These are phyloP conservation scores for Stegophylla sp. DNA, from an alignment of 2,888 invertebrate species.

Conservation along the genomic window DNA sequence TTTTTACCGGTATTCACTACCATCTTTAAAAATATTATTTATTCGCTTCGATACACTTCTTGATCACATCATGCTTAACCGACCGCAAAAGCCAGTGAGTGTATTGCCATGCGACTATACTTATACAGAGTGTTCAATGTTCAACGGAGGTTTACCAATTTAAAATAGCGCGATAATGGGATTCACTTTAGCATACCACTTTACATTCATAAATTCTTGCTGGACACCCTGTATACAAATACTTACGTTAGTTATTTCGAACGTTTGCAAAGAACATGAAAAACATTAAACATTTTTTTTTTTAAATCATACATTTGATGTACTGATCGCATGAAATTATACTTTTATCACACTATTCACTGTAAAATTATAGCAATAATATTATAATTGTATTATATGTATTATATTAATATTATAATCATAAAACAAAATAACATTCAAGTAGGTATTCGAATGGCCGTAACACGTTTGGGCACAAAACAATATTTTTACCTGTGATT, in stretches of 20 bases:
- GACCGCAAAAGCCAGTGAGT: not conserved
- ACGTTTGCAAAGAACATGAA: not conserved
- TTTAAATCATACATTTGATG: not conserved
- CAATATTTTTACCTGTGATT: no score
- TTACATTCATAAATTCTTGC: not conserved
- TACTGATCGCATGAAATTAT: not conserved
- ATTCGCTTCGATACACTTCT: not conserved
- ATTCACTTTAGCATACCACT: not conserved
- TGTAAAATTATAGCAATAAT: no score
- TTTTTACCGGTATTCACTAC: not conserved
- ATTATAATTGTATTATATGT: no score
- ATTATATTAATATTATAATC: no score
- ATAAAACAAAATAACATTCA: no score
- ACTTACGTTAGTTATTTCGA: not conserved
- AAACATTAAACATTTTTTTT: not conserved
- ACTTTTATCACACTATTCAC: no score
- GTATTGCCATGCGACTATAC: not conserved
- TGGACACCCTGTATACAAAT: not conserved
- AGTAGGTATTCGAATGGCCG: no score
- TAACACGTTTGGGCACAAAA: no score
- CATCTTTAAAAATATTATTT: not conserved
- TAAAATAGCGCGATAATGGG: not conserved
- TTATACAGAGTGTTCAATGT: not conserved
- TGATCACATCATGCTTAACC: not conserved
- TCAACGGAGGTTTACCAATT: not conserved